A percentile compares a stretch with the other conserved stretches of the same genome.
Evolutionary conservation across 37 sponge, comb jelly and placozoan genomes (phyloP).

Genomic region (Diacarnus erythraeanus): DNA sequence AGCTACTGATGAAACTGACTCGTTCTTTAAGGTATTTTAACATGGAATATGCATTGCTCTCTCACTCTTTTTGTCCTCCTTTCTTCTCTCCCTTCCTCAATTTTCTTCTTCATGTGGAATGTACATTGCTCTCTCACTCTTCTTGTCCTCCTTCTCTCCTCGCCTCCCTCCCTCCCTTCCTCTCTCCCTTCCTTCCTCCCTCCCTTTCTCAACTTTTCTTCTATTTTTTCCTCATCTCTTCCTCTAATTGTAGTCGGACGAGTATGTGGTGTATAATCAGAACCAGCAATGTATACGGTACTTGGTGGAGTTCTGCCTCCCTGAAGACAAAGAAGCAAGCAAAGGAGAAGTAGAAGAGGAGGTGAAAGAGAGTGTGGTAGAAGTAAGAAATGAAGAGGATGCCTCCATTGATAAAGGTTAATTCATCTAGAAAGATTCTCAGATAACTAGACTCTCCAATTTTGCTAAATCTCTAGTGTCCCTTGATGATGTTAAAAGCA

Average conservation of each 20-base stretch:
- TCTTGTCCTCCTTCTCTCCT: not conserved
- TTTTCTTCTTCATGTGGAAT: not conserved
- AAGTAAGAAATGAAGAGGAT: not conserved
- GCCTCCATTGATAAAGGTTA: not conserved
- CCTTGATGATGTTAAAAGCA: slow-evolving; percentile 72
- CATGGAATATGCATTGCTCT: not conserved
- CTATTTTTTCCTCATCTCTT: not conserved
- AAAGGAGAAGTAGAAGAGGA: slow-evolving; percentile 14
- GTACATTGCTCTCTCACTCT: not conserved
- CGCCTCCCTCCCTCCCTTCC: not conserved
- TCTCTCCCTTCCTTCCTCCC: not conserved
- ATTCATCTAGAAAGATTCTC: no score
- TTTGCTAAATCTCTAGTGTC: slow-evolving; percentile 32
- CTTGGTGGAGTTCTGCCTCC: slow-evolving; percentile 80
- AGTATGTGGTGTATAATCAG: slow-evolving; percentile 78
- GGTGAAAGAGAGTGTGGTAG: slow-evolving; percentile 7
- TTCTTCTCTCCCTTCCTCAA: slow-evolving; percentile 13
- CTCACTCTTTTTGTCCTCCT: not conserved
- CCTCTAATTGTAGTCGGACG: slow-evolving; percentile 53
- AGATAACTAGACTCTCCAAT: no score
- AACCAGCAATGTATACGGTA: slow-evolving; percentile 86
- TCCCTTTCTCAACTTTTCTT: not conserved
- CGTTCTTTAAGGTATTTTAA: slow-evolving; percentile 70
- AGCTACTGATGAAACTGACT: slow-evolving; percentile 47
- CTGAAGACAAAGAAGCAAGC: slow-evolving; percentile 23